Conservation (phyloP, 2,888 invertebrate species). For the Amphipyra berbera region DNA sequence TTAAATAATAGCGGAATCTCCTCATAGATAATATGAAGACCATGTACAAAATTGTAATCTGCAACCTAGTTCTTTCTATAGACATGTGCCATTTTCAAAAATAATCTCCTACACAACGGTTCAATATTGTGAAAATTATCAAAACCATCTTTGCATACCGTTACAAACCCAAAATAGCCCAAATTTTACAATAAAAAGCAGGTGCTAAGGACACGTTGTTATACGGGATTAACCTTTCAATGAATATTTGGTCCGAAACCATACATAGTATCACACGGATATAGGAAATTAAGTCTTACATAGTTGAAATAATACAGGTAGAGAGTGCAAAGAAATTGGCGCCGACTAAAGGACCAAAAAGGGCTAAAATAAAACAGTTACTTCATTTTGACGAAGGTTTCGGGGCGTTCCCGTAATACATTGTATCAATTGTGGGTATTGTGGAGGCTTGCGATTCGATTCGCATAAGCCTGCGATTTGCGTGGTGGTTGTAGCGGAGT, state of each 20-base stretch:
- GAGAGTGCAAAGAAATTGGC: neutral
- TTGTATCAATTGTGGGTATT: slow-evolving; percentile 77
- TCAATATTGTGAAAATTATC: slow-evolving; percentile 33
- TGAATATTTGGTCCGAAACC: slow-evolving; percentile 14
- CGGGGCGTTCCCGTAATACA: slow-evolving; percentile 71
- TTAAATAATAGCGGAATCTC: neutral
- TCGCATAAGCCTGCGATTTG: slow-evolving; percentile 64
- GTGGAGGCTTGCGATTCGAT: slow-evolving; percentile 71
- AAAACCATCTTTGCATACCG: slow-evolving; percentile 54
- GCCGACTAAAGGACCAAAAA: slow-evolving; percentile 36
- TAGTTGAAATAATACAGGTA: neutral
- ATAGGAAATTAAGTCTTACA: slow-evolving; percentile 17
- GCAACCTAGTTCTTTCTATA: slow-evolving; percentile 7
- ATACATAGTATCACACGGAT: neutral
- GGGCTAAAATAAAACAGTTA: slow-evolving; percentile 67
- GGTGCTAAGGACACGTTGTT: slow-evolving; percentile 63
- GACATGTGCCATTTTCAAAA: slow-evolving; percentile 28
- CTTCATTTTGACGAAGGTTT: slow-evolving; percentile 49
- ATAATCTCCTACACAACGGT: slow-evolving; percentile 26
- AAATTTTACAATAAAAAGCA: slow-evolving; percentile 54
- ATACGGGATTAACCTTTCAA: slow-evolving; percentile 56
- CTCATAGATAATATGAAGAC: neutral
- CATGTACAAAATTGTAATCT: slow-evolving; percentile 18
- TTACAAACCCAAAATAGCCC: slow-evolving; percentile 43
- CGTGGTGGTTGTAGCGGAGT: slow-evolving; percentile 40